Conservation (phyloP, 2,797 vertebrate species). For the Sebastes hubbsi region DNA sequence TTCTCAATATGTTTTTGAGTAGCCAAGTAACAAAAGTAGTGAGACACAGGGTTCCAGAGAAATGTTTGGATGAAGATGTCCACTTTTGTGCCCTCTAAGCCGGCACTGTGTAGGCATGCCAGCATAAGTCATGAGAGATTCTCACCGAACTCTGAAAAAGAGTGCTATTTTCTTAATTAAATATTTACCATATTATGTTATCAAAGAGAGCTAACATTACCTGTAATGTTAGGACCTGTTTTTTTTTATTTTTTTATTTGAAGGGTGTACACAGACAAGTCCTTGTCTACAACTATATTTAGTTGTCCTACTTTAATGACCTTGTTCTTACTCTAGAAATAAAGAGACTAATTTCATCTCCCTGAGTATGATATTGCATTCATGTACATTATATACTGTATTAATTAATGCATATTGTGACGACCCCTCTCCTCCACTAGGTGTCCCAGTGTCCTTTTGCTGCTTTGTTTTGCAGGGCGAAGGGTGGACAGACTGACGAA, state of each 20-base stretch:
- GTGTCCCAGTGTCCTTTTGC: no score
- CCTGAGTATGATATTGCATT: not conserved
- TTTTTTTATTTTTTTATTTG: not conserved
- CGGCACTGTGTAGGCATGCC: not conserved
- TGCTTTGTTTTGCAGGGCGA: no score
- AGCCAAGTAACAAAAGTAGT: no score
- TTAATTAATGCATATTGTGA: not conserved
- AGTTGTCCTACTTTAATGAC: conserved; percentile 69
- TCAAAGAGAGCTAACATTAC: not conserved
- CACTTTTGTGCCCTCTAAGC: no score
- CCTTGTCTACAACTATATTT: conserved; percentile 56
- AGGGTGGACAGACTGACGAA: no score
- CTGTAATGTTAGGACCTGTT: not conserved
- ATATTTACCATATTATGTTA: not conserved
- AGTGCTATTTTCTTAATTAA: not conserved
- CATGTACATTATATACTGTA: not conserved
- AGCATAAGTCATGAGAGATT: not conserved
- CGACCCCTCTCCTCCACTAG: no score
- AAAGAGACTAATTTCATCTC: conserved; percentile 16
- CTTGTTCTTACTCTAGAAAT: conserved; percentile 49
- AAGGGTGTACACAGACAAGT: not conserved
- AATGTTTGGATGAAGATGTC: no score
- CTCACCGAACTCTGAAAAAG: not conserved
- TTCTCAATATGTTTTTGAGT: no score
- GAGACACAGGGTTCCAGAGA: no score